These are phyloP conservation scores for Theretra japonica DNA, from an alignment of 2,888 invertebrate genomes.

Conservation along the genomic window DNA sequence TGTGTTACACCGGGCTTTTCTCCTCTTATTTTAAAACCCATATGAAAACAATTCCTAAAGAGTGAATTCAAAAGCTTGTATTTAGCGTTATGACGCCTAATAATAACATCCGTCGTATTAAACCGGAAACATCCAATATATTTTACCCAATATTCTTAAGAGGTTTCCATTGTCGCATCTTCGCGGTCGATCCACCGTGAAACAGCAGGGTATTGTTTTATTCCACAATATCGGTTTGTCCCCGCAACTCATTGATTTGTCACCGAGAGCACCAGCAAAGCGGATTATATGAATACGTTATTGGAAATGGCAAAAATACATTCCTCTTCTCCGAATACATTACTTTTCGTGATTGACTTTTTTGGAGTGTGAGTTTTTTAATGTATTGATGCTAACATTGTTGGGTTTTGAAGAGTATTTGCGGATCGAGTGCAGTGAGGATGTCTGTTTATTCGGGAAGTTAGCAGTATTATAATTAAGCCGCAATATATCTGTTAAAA, in stretches of 20 bases:
- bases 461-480: too few relatives aligned
- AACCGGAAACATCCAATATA: slow-evolving; percentile 8
- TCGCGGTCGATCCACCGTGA: slow-evolving; percentile 12
- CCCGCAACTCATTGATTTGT: slow-evolving; percentile 23
- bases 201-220: slow-evolving; percentile 12
- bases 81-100: too few relatives aligned
- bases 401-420: neutral
- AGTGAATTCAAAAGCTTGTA: too few relatives aligned
- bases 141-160: slow-evolving; percentile 13
- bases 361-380: neutral
- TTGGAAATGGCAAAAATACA: slow-evolving; percentile 27
- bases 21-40: too few relatives aligned
- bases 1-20: too few relatives aligned
- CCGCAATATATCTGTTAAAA: too few relatives aligned
- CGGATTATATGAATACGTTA: slow-evolving; percentile 31
- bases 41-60: too few relatives aligned
- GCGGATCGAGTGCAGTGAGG: neutral
- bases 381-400: neutral
- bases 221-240: neutral
- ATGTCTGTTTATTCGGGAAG: neutral
- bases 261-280: slow-evolving; percentile 26
- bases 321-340: slow-evolving; percentile 3
- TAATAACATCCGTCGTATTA: neutral
- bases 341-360: slow-evolving; percentile 8
- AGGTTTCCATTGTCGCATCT: slow-evolving; percentile 11